phyloP scores from a whole-genome alignment of 2,888 invertebrate genomes.

The Luperina testacea region DNA sequence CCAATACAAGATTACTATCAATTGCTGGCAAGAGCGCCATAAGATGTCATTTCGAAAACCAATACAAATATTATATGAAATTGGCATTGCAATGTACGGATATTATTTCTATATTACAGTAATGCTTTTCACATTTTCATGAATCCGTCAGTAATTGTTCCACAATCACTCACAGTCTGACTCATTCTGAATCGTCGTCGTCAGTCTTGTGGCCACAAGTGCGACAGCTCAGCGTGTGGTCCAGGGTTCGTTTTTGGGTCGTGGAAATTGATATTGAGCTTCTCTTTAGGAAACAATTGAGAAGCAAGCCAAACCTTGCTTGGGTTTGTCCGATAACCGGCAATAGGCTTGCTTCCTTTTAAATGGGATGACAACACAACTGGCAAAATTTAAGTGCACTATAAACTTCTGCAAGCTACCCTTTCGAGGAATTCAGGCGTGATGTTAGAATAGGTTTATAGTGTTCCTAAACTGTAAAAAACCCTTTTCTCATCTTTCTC shows the following conservation, averaged over 20 bases:
- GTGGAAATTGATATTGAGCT: neutral
- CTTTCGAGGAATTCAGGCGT: neutral
- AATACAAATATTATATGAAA: conserved; percentile 33
- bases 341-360: neutral
- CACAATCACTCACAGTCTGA: neutral
- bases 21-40: conserved; percentile 48
- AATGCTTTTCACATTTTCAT: neutral
- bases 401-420: too few relatives aligned
- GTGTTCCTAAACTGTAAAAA: neutral
- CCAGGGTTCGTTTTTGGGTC: neutral
- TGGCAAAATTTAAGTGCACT: neutral
- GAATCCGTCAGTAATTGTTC: neutral
- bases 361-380: neutral
- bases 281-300: neutral
- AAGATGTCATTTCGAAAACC: conserved; percentile 44
- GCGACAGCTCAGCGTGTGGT: neutral
- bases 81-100: conserved; percentile 27
- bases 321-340: neutral
- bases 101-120: neutral
- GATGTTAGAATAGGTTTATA: neutral
- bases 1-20: conserved; percentile 55
- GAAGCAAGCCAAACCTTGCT: neutral
- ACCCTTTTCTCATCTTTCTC: neutral
- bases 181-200: too few relatives aligned
- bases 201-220: neutral